A percentile compares a stretch with the other conserved stretches of the same genome.
Conservation (phyloP, 2,113 vertebrate species). For the Prunella himalayana region DNA sequence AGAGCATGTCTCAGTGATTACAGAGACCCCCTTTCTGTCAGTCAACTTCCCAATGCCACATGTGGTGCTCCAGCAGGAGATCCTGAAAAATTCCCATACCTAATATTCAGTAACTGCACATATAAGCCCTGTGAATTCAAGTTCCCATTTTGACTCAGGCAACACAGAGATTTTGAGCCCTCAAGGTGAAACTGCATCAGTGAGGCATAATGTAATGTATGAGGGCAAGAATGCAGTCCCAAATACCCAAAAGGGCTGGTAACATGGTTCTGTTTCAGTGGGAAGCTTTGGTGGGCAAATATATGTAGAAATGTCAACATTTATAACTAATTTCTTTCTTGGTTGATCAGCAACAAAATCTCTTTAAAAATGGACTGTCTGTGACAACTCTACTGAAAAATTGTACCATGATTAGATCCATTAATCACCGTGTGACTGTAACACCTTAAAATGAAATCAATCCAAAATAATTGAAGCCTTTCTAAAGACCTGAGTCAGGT, state of each 20-base stretch:
- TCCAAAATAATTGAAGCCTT: slow-evolving; percentile 23
- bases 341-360: background rate
- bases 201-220: background rate
- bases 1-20: background rate
- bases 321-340: background rate
- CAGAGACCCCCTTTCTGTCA: background rate
- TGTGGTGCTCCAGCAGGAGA: background rate
- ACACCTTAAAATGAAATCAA: slow-evolving; percentile 16
- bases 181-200: background rate
- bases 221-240: background rate
- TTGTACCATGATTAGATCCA: background rate
- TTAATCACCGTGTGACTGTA: slow-evolving; percentile 14
- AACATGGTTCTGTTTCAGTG: background rate
- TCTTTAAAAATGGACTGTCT: background rate
- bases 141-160: background rate
- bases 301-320: background rate
- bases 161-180: background rate
- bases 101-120: background rate
- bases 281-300: background rate
- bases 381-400: slow-evolving; percentile 12
- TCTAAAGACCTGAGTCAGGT: slow-evolving; percentile 18
- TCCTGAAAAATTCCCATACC: background rate
- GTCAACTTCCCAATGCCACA: background rate
- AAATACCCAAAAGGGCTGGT: background rate
- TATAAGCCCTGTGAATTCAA: background rate